Conservation (phyloP, 1,140 invertebrate species). For the Pogonus chalceus region DNA sequence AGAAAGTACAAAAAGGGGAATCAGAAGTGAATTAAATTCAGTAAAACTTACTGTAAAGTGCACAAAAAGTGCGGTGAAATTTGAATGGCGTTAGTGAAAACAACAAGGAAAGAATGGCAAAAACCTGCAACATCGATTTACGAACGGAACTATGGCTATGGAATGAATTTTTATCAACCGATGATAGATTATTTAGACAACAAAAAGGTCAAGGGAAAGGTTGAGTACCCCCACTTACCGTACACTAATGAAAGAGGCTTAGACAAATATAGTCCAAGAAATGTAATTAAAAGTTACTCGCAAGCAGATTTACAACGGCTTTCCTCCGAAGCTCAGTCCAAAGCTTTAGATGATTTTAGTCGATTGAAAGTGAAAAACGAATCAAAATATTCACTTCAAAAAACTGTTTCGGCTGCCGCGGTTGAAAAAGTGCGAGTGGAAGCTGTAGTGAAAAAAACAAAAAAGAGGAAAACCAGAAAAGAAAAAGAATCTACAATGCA, state of each 20-base stretch:
- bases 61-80: not conserved
- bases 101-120: constrained; percentile 12
- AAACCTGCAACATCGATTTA: constrained; percentile 58
- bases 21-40: not conserved
- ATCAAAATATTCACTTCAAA: constrained; percentile 23
- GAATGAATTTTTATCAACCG: constrained; percentile 71
- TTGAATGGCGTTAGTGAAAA: not conserved
- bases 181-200: constrained; percentile 70
- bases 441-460: constrained; percentile 21
- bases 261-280: constrained; percentile 40
- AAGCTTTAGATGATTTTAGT: constrained; percentile 54
- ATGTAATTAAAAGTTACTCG: constrained; percentile 38
- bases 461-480: constrained; percentile 23
- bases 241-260: constrained; percentile 61
- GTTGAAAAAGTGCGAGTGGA: constrained; percentile 23
- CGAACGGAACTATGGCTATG: constrained; percentile 68
- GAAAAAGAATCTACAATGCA: constrained; percentile 19
- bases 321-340: constrained; percentile 48
- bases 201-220: constrained; percentile 35
- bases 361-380: constrained; percentile 36
- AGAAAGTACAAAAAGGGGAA: not conserved
- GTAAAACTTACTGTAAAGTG: not conserved
- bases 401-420: constrained; percentile 23
- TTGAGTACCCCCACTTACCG: constrained; percentile 54
- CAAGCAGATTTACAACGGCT: constrained; percentile 51